Evolutionary conservation across 1,140 invertebrate genomes (phyloP), one percentile per base, ranked within the genome.

Genomic region (Papilio dardanus): DNA sequence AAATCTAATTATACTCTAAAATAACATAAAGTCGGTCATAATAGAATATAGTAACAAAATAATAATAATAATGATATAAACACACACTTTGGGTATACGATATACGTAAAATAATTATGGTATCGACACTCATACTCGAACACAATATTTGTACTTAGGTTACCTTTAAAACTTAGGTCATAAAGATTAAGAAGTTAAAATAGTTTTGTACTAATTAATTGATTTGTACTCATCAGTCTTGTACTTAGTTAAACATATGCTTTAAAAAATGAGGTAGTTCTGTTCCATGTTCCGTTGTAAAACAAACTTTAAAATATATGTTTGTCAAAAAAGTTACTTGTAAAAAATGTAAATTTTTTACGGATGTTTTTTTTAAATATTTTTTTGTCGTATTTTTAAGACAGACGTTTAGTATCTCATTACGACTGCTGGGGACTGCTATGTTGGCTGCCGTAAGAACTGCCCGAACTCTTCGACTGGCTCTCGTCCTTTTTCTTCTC

Each of bases 51-150:
- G 84, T 81, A 92, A 92, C 89, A 92, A 90, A 89, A 88, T 87
- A 84, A 84, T 81, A 86, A 85, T 86, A 90, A 90, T 87, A 87
- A 88, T 88, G 76, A 86, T 87, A 87, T 87, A 89, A 88, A 91
- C 88, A 91, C 89, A 92, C 90, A 86, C 88, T 93, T 92, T 93
- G 88, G 89, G 87, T 93, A 90, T 88, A 92, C 77, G 86, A 86
- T 88, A 89, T 87, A 88, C 77, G 86, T 86, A 84, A 87, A 85
- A 80, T 82, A 84, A 80, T 85, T 81, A 91, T 81, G 78, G 82
- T 85, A 86, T 84, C 79, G 82, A 86, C 86, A 90, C 86, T 86
- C 86, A 86, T 86, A 90, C 86, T 86, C 86, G 88, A 90, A 90
- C 88, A 90, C 87, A 87, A 86, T 1, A 82, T 90, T 88, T 90